phyloP scores from a whole-genome alignment of 2,113 vertebrate genomes.

The Nothocercus julius region DNA sequence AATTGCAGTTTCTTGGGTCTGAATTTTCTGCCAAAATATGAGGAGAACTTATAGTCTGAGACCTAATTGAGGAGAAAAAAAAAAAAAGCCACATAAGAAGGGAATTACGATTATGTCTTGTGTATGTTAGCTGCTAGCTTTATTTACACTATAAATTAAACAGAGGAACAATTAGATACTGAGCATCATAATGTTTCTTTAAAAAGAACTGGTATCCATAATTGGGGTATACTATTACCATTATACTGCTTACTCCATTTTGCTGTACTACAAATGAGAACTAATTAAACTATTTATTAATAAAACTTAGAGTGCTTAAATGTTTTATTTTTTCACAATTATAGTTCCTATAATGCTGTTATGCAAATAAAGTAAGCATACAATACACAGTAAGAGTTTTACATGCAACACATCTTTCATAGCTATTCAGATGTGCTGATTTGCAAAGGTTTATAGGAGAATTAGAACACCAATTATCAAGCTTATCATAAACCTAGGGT shows the following conservation, averaged over 20 bases:
- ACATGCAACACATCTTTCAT: not conserved
- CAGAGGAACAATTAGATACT: not conserved
- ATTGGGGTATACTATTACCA: not conserved
- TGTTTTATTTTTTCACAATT: no score
- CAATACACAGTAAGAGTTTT: not conserved
- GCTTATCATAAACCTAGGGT: not conserved
- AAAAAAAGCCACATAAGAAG: not conserved
- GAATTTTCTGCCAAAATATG: not conserved
- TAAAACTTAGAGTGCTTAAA: not conserved
- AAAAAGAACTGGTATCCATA: not conserved
- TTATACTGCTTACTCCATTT: not conserved
- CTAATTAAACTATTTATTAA: not conserved
- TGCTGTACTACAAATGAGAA: not conserved
- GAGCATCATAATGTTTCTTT: not conserved
- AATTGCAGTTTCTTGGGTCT: not conserved
- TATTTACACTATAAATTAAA: constrained; percentile 20
- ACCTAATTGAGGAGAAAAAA: not conserved
- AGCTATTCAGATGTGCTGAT: not conserved
- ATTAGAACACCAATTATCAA: not conserved
- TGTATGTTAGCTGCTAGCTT: not conserved
- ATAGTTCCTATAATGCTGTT: no score
- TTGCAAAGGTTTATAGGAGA: not conserved
- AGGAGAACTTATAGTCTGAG: not conserved
- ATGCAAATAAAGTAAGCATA: not conserved
- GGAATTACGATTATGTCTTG: not conserved